phyloP scores from a whole-genome alignment of 2,888 invertebrate genomes.

The Agonum fuliginosum region DNA sequence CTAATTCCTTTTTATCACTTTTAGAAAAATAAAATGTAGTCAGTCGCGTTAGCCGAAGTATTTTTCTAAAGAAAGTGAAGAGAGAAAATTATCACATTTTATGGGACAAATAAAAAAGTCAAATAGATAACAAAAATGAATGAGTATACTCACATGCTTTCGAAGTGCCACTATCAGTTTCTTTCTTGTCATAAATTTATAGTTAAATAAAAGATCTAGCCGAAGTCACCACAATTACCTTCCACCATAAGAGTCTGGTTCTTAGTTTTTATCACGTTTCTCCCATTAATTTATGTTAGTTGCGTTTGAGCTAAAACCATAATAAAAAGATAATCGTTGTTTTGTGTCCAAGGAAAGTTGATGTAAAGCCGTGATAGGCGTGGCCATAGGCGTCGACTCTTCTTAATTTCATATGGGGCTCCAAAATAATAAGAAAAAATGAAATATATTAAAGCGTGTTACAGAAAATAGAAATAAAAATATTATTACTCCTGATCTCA shows the following conservation, averaged over 20 bases:
- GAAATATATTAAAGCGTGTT: no score
- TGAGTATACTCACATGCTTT: not conserved
- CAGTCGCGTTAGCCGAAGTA: no score
- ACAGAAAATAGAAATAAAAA: no score
- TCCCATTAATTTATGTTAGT: constrained; percentile 37
- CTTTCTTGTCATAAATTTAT: constrained; percentile 7
- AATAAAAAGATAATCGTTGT: constrained; percentile 58
- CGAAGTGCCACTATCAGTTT: not conserved
- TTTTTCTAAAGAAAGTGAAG: not conserved
- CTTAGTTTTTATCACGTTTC: constrained; percentile 21
- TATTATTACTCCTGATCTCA: no score
- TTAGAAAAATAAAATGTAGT: no score
- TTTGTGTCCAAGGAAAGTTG: constrained; percentile 40
- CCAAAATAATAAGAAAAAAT: no score
- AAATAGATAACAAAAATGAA: constrained; percentile 1
- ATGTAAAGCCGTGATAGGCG: constrained; percentile 38
- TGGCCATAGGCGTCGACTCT: no score
- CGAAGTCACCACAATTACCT: not conserved
- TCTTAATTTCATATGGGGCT: no score
- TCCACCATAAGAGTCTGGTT: not conserved
- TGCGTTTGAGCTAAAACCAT: constrained; percentile 44
- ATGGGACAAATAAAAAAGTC: not conserved
- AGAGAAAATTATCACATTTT: not conserved
- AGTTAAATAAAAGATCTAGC: constrained; percentile 1
- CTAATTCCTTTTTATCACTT: no score